Conservation (phyloP, 2,797 vertebrate species). For the Amblyopsis hoosieri region DNA sequence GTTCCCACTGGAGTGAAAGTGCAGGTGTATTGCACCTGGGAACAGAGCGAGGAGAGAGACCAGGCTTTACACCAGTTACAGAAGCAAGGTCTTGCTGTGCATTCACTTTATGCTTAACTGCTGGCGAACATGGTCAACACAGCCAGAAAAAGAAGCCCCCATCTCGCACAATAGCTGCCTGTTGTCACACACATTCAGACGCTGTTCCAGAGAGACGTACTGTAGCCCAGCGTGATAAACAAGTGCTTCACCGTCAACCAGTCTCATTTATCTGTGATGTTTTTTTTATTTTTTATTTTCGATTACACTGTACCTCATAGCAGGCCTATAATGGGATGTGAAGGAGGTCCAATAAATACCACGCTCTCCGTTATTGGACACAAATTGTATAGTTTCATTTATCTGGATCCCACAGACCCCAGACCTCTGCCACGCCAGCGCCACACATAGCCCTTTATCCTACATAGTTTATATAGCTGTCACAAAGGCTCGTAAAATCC, state of each 20-base stretch:
- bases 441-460: not conserved
- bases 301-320: constrained; percentile 12
- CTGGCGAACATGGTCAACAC: constrained; percentile 6
- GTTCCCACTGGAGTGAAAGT: constrained; percentile 92
- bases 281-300: constrained; percentile 12
- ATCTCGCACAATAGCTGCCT: constrained; percentile 1
- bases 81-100: not conserved
- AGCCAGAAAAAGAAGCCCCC: constrained; percentile 1
- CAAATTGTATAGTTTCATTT: constrained; percentile 43
- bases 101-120: constrained; percentile 15
- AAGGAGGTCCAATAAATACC: constrained; percentile 27
- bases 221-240: constrained; percentile 21
- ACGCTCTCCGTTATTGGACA: constrained; percentile 10
- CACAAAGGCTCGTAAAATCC: constrained; percentile 52
- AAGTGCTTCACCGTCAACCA: constrained; percentile 15
- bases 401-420: constrained; percentile 36
- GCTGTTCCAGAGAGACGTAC: constrained; percentile 6
- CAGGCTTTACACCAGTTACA: not conserved
- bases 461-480: constrained; percentile 51
- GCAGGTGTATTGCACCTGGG: constrained; percentile 92
- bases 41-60: constrained; percentile 18
- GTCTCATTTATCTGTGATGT: constrained; percentile 3
- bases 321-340: constrained; percentile 5
- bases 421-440: constrained; percentile 1
- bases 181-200: constrained; percentile 7